phyloP scores from a whole-genome alignment of 2,888 invertebrate genomes.

The Dusona sp. region DNA sequence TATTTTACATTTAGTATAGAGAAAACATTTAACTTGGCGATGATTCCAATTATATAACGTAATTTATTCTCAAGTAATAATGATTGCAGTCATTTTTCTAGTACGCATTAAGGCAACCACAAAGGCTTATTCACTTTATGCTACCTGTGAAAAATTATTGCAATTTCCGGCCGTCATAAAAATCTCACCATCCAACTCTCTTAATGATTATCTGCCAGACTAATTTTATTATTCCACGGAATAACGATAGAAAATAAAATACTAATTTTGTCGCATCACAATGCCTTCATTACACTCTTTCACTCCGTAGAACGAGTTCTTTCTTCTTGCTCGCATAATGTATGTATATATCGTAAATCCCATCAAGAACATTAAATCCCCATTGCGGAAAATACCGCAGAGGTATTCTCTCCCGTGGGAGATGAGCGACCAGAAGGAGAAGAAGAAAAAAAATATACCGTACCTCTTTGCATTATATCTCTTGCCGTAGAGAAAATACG shows the following conservation, averaged over 20 bases:
- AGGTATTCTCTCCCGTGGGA: constrained; percentile 9
- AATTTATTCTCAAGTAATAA: background rate
- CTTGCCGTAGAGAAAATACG: constrained; percentile 46
- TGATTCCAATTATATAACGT: background rate
- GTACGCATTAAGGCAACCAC: background rate
- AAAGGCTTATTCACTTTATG: background rate
- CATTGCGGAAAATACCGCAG: constrained; percentile 33
- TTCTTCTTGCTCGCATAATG: background rate
- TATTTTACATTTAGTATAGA: background rate
- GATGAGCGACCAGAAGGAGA: constrained; percentile 15
- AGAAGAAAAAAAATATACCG: constrained; percentile 6
- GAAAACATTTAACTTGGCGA: too few species aligned
- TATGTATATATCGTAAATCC: constrained; percentile 6
- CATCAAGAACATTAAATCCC: constrained; percentile 39
- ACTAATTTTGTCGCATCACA: constrained; percentile 1
- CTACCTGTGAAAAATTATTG: background rate
- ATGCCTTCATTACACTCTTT: constrained; percentile 15
- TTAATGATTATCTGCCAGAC: background rate
- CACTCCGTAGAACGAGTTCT: background rate
- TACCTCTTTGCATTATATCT: constrained; percentile 23
- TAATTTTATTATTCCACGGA: background rate
- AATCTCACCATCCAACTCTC: background rate
- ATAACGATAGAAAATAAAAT: background rate
- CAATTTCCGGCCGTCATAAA: background rate
- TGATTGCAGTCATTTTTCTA: background rate